Evolutionary conservation across 1,140 invertebrate genomes (phyloP).

Genomic region (Hyles vespertilio): DNA sequence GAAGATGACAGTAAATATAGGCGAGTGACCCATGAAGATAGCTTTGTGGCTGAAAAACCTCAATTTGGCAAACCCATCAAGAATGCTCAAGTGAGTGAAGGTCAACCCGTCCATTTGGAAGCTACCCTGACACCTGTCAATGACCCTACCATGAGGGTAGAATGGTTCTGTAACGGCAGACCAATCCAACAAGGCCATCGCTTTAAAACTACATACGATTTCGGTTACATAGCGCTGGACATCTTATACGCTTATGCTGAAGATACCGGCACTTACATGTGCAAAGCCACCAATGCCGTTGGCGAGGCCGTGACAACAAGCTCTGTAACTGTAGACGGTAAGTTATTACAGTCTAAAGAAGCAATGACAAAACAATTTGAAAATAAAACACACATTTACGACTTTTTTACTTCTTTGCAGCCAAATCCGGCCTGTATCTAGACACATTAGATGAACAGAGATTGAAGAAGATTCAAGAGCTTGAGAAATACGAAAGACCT

Average conservation of each 20-base stretch:
- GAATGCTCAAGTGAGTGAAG: conserved; percentile 90
- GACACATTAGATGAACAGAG: conserved; percentile 93
- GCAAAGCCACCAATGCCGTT: conserved; percentile 92
- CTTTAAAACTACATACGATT: conserved; percentile 96
- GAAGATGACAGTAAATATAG: conserved; percentile 91
- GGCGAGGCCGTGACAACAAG: conserved; percentile 95
- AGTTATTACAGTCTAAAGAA: conserved; percentile 33
- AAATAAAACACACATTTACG: neutral
- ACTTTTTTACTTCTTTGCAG: conserved; percentile 63
- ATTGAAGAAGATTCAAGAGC: conserved; percentile 90
- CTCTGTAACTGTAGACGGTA: conserved; percentile 89
- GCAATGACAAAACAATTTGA: neutral
- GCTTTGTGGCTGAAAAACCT: conserved; percentile 87
- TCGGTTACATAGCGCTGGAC: conserved; percentile 96
- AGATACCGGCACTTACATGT: conserved; percentile 96
- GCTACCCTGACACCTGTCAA: conserved; percentile 95
- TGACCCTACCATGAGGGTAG: conserved; percentile 95
- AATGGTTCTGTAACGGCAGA: conserved; percentile 95
- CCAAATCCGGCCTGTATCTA: conserved; percentile 88
- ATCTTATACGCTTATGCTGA: conserved; percentile 97
- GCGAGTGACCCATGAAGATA: conserved; percentile 83
- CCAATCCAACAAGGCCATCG: conserved; percentile 93
- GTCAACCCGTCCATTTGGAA: conserved; percentile 95
- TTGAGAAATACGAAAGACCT: conserved; percentile 88
- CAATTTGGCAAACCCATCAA: conserved; percentile 92